Percentiles rank a stretch among this genome's conserved stretches.
Evolutionary conservation across 2,113 vertebrate species (phyloP).

Genomic region (Phalacrocorax aristotelis): DNA sequence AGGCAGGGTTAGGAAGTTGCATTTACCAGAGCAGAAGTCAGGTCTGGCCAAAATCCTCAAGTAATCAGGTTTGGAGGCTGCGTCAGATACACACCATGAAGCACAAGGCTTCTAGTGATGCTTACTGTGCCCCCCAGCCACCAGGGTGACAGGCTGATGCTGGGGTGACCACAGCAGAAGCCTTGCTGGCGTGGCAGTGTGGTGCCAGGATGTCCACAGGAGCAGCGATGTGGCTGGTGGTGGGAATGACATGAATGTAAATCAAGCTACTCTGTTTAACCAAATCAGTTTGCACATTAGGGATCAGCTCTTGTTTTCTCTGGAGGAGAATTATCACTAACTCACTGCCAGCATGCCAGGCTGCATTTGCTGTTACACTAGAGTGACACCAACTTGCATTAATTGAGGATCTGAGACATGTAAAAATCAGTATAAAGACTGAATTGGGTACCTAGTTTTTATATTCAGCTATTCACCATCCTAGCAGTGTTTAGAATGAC

Average conservation of each 20-base stretch:
- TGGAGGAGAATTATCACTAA: accelerated
- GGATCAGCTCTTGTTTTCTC: neutral
- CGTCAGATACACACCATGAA: neutral
- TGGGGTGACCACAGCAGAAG: neutral
- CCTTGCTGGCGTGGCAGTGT: accelerated
- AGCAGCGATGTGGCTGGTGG: neutral
- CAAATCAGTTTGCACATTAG: neutral
- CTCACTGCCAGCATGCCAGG: accelerated
- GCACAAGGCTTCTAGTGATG: neutral
- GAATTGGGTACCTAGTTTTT: neutral
- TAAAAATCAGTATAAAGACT: neutral
- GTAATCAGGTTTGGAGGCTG: neutral
- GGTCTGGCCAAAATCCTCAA: neutral
- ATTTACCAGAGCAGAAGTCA: neutral
- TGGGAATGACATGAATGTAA: neutral
- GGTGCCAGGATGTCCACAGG: accelerated
- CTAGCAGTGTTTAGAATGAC: neutral
- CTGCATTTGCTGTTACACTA: accelerated
- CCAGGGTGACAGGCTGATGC: accelerated
- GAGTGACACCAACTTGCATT: neutral
- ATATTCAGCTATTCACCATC: neutral
- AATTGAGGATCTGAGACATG: accelerated
- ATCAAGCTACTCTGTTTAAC: neutral
- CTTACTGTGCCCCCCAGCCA: neutral
- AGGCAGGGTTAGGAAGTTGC: neutral